Base-by-base conservation (phyloP, 2,888 invertebrate genomes). In the Parapristionchus giblindavisi region DNA sequence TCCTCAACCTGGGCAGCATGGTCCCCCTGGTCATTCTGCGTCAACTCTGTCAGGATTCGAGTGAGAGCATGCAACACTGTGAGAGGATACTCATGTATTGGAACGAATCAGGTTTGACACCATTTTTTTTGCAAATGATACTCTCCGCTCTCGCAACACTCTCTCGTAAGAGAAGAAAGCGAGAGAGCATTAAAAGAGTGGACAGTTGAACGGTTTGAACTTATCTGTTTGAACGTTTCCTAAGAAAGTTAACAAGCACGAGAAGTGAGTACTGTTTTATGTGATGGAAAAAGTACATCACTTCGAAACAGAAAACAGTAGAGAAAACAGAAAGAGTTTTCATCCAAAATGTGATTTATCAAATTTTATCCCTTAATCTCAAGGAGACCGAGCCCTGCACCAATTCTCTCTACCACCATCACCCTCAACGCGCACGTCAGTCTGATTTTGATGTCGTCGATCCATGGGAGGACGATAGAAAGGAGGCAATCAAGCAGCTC, bases 11-110 rank as follows among this genome's bases (percentile, higher is more conserved):
- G 87, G 87, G 87, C 87, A 0, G 79, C 80, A 32, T 87, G 87
- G 87, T 87, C 87, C 0, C 83, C 87, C 3, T 87, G 87, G 87
- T 85, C 86, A 17, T 85, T 85, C 78, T 87, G 87, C 70, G 78
- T 78, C 2, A 83, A 84, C 75, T 79, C 80, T 27, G 78, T 81
- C 8, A 81, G 85, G n/a, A 85, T 87, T 48, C 81, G 87, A 29
- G 87, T 88, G 6, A 78, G 87, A 2, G 87, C 87, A 2, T 87
- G 87, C 77, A 87, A 87, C 78, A 87, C 87, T 1, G 85, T 87
- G 56, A 76, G 84, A 34, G 87, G 87, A 29, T 87, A 86, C 80
- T 79, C 81, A 52, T 87, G 87, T 76, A 78, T 85, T 32, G 87
- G 87, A 1, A 79, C 82, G 4, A 87, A 87, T 74, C 82, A 83